Percentiles rank a stretch among this genome's conserved stretches.
phyloP scores from a whole-genome alignment of 2,888 invertebrate species.

The Lochmaea capreae region DNA sequence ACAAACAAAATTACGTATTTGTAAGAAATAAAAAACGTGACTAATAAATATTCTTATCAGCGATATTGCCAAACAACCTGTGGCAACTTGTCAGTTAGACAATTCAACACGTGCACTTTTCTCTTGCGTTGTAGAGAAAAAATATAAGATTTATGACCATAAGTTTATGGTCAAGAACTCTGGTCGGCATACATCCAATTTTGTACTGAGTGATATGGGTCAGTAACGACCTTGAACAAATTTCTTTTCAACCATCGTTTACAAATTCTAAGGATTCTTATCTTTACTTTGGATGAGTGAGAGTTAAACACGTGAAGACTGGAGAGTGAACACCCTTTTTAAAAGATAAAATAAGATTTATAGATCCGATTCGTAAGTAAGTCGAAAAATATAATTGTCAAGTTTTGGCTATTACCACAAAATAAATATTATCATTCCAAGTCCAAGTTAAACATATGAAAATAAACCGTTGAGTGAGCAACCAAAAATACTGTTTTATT shows the following conservation, averaged over 20 bases:
- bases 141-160: constrained; percentile 5
- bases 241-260: constrained; percentile 6
- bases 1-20: constrained; percentile 1
- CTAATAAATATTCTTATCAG: constrained; percentile 10
- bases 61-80: constrained; percentile 2
- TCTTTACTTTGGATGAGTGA: background rate
- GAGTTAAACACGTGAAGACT: no score
- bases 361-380: no score
- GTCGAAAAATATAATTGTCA: no score
- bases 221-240: constrained; percentile 11
- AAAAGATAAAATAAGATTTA: no score
- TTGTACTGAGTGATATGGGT: constrained; percentile 13
- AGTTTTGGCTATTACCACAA: no score
- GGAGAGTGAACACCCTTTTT: no score
- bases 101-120: constrained; percentile 17
- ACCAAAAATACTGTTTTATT: background rate
- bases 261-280: constrained; percentile 1
- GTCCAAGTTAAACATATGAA: no score
- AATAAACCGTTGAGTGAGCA: no score
- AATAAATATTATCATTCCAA: no score
- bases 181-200: background rate
- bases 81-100: constrained; percentile 11
- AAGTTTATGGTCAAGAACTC: constrained; percentile 7
- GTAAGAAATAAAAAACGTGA: background rate
- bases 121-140: constrained; percentile 1